Base-by-base conservation (phyloP, 1,140 invertebrate species). In the Conus ventricosus region DNA sequence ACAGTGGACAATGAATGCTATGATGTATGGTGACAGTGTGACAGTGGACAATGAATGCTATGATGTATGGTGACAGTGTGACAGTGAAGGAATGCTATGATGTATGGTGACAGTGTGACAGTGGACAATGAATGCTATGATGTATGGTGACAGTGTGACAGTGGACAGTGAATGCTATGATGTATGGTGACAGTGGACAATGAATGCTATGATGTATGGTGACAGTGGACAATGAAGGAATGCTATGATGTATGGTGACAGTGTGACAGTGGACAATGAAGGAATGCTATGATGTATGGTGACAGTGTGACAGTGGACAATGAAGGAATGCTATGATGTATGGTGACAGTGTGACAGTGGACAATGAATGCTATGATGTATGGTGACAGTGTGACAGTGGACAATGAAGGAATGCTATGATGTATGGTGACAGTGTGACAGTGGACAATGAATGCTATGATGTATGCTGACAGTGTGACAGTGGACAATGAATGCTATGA, bases 381-480 rank as follows among this genome's bases (percentile, higher is more conserved):
- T n/a, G n/a, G n/a, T n/a, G n/a, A n/a, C n/a, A n/a, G n/a, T n/a
- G n/a, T n/a, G n/a, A n/a, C 39, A 39, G 39, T 39, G 39, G 39
- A 39, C 39, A 39, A 39, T 39, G n/a, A n/a, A n/a, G n/a, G 39
- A 39, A 39, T 39, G 39, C 39, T 39, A 39, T 39, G 39, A 39
- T 39, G 39, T 39, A 3, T 39, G 39, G 0, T 39, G 39, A 39
- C 39, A 39, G 39, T 57, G 91, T 96, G 87, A 91, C 93, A 51
- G 89, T 96, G 87, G 96, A 95, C 81, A 93, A 95, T 87, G 91
- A 95, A n/a, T 91, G 94, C 23, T 39, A 39, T n/a, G 20, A 17
- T 84, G 51, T 82, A 2, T 53, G 75, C 76, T 57, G 39, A n/a
- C 89, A 92, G 92, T 57, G 91, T 96, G 87, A 91, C 93, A 51